Conservation (phyloP, 1,140 invertebrate species). For the Patella vulgata region DNA sequence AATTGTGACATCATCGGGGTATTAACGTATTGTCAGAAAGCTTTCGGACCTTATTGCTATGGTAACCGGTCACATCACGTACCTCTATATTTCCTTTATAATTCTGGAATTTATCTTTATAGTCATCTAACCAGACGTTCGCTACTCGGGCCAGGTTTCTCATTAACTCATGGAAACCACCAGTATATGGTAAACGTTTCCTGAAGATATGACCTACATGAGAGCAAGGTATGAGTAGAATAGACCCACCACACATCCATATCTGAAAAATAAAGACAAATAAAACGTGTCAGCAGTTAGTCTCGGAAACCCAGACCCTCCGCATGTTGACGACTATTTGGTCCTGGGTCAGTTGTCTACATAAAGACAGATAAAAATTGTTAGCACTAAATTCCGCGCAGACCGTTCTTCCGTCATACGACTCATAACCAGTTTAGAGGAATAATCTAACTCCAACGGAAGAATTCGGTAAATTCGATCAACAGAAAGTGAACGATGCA, state of each 20-base stretch:
- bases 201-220: slow-evolving; percentile 93
- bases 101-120: slow-evolving; percentile 74
- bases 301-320: not conserved
- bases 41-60: too few species aligned
- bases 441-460: too few species aligned
- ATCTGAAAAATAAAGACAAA: slow-evolving; percentile 79
- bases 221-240: slow-evolving; percentile 95
- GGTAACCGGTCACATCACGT: too few species aligned
- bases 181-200: slow-evolving; percentile 93
- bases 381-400: not conserved
- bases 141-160: slow-evolving; percentile 67
- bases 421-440: too few species aligned
- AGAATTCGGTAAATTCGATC: too few species aligned
- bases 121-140: slow-evolving; percentile 86
- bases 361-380: not conserved
- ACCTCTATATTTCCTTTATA: slow-evolving; percentile 77
- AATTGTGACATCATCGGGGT: too few species aligned
- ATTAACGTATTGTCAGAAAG: too few species aligned
- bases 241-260: slow-evolving; percentile 95
- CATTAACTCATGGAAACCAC: slow-evolving; percentile 63
- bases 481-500: too few species aligned
- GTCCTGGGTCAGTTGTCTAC: not conserved
- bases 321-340: not conserved
- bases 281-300: not conserved
- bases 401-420: too few species aligned